A percentile compares a stretch with the other conserved stretches of the same genome.
These are phyloP conservation scores for Anas capensis DNA, from an alignment of 2,797 vertebrate species.

Conservation along the genomic window DNA sequence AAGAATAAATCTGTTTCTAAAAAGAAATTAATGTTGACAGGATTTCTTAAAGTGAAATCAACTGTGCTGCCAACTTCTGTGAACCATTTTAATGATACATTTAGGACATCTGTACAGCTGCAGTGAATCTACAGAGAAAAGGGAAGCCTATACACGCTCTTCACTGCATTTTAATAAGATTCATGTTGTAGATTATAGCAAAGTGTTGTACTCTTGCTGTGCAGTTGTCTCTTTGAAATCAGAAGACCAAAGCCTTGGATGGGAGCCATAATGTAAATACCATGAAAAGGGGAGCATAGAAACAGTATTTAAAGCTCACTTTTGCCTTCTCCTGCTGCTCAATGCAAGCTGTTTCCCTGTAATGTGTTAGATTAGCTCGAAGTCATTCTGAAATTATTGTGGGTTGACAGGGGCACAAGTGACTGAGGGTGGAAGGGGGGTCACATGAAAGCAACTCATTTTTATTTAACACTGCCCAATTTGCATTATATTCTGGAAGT, in stretches of 20 bases:
- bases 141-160: not conserved
- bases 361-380: not conserved
- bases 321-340: slow-evolving; percentile 35
- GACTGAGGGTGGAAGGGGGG: not conserved
- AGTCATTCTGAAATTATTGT: not conserved
- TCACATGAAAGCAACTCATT: not conserved
- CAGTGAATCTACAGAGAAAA: not conserved
- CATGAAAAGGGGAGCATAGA: not conserved
- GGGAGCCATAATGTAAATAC: slow-evolving; percentile 28
- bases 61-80: not conserved
- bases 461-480: not conserved
- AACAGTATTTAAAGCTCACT: slow-evolving; percentile 39
- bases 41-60: not conserved
- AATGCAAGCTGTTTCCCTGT: not conserved
- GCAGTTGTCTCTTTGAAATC: slow-evolving; percentile 14
- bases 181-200: not conserved
- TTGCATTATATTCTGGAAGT: not conserved
- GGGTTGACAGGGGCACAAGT: not conserved
- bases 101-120: not conserved
- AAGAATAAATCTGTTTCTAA: not conserved
- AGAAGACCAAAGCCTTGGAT: not conserved
- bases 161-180: slow-evolving; percentile 54
- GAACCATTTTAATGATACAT: not conserved
- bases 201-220: slow-evolving; percentile 46
- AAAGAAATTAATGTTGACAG: not conserved